Conservation (phyloP, 1,140 invertebrate species). For the Drosophila elegans region DNA sequence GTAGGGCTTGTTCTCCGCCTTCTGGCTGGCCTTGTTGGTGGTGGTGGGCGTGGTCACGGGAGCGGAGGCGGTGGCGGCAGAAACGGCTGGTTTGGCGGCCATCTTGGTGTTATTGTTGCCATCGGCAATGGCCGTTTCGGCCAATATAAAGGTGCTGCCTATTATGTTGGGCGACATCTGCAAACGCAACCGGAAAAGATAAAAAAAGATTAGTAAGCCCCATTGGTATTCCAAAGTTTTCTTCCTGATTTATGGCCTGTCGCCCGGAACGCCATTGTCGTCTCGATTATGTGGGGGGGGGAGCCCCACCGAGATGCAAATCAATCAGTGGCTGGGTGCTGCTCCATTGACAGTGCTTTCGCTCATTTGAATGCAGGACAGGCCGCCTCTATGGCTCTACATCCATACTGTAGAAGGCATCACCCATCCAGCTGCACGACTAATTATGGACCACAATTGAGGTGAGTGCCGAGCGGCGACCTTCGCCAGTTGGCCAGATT, state of each 20-base stretch:
- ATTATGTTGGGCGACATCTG: conserved; percentile 84
- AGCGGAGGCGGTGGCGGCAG: conserved; percentile 4
- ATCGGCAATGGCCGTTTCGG: conserved; percentile 78
- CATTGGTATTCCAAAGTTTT: conserved; percentile 35
- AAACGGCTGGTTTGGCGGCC: conserved; percentile 44
- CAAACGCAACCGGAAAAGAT: conserved; percentile 28
- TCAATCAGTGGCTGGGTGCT: conserved; percentile 32
- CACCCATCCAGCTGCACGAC: conserved; percentile 50
- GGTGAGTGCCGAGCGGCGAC: conserved; percentile 52
- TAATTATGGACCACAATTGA: conserved; percentile 73
- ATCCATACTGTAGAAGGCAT: conserved; percentile 49
- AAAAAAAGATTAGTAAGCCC: background rate
- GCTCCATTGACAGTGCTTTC: conserved; percentile 1
- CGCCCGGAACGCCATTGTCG: conserved; percentile 42
- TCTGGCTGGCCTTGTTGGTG: conserved; percentile 34
- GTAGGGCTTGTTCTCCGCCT: conserved; percentile 49
- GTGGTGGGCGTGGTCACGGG: conserved; percentile 11
- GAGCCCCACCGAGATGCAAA: conserved; percentile 40
- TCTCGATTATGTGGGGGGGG: conserved; percentile 23
- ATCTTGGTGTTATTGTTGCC: conserved; percentile 77
- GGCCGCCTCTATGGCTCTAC: conserved; percentile 24
- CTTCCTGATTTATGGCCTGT: conserved; percentile 74
- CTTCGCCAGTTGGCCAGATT: conserved; percentile 63
- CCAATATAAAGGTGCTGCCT: conserved; percentile 81
- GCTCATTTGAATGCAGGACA: conserved; percentile 64